phyloP scores from a whole-genome alignment of 2,797 vertebrate genomes.

The Paramormyrops hopkinsi region DNA sequence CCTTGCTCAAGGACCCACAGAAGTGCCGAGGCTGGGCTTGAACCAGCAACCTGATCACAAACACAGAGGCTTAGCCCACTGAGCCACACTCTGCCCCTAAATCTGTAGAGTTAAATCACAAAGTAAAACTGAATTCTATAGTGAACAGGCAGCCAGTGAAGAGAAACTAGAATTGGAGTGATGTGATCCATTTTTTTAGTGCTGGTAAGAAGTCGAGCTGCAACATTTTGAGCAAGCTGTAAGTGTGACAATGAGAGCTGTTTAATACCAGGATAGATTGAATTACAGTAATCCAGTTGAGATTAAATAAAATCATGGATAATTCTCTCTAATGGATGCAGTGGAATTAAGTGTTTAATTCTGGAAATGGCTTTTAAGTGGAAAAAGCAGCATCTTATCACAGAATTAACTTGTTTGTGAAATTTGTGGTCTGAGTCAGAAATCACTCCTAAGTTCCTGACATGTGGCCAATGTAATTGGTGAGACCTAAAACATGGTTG shows the following conservation, averaged over 20 bases:
- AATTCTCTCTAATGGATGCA: not conserved
- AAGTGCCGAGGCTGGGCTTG: not conserved
- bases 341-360: not conserved
- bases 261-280: not conserved
- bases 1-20: not conserved
- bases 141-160: not conserved
- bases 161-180: not conserved
- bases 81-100: not conserved
- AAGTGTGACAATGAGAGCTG: not conserved
- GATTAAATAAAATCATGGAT: not conserved
- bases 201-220: not conserved
- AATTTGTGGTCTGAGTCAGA: not conserved
- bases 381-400: not conserved
- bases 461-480: not conserved
- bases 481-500: not conserved
- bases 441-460: not conserved
- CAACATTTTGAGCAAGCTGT: not conserved
- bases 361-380: not conserved
- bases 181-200: not conserved
- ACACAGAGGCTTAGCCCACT: not conserved
- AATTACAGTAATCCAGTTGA: not conserved
- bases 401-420: not conserved
- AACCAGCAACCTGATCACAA: not conserved
- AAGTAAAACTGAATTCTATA: not conserved
- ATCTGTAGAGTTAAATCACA: not conserved